phyloP scores from a whole-genome alignment of 2,797 vertebrate genomes.

The Meriones psammophilus region DNA sequence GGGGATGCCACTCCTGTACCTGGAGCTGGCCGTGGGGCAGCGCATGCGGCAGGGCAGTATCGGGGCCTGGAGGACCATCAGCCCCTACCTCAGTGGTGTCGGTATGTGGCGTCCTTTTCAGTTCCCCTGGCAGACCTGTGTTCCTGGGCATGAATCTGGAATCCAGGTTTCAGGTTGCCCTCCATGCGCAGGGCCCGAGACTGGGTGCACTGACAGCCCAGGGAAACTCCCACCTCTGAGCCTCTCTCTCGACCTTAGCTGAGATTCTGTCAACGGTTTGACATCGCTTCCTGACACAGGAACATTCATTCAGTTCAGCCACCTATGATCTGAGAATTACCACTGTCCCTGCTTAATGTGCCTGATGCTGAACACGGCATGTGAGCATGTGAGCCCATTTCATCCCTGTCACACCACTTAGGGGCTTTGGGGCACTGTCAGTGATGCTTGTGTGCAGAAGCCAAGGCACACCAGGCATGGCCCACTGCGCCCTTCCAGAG shows the following conservation, averaged over 20 bases:
- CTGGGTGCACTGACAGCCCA: not conserved
- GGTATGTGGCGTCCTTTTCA: slow-evolving; percentile 88
- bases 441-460: rapidly evolving
- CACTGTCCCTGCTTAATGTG: not conserved
- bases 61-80: slow-evolving; percentile 93
- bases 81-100: slow-evolving; percentile 94
- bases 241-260: not conserved
- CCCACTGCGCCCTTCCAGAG: not conserved
- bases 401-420: not conserved
- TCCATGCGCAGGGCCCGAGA: not conserved
- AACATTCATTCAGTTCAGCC: not conserved
- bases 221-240: not conserved
- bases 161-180: not conserved
- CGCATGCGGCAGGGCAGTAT: slow-evolving; percentile 96
- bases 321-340: rapidly evolving
- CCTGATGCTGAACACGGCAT: rapidly evolving
- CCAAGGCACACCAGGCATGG: not conserved
- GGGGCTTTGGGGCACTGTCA: not conserved
- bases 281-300: not conserved
- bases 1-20: slow-evolving; percentile 94
- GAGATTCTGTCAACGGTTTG: not conserved
- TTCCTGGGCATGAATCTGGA: not conserved
- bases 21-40: slow-evolving; percentile 97
- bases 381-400: rapidly evolving
- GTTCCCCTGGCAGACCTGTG: not conserved